A percentile compares a stretch with the other conserved stretches of the same genome.
Evolutionary conservation across 2,888 invertebrate species (phyloP).

Genomic region (Podotricha telesiphe): DNA sequence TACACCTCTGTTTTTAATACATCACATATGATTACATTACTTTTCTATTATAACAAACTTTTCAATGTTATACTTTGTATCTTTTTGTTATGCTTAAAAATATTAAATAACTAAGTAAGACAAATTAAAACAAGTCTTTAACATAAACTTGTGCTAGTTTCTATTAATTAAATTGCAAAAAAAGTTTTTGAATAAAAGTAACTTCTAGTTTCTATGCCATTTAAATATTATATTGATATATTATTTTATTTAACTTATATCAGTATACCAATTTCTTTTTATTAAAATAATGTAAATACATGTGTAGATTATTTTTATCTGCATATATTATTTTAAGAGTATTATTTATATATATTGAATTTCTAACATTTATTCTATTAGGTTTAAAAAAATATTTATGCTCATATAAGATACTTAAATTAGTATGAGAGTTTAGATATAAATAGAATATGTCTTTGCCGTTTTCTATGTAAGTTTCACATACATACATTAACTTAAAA

Average conservation of each 20-base stretch:
- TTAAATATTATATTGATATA: too few relatives aligned
- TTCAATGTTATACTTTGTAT: slow-evolving; percentile 24
- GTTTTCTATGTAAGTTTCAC: not conserved
- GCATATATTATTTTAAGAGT: too few relatives aligned
- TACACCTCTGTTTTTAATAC: slow-evolving; percentile 52
- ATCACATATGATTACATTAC: slow-evolving; percentile 44
- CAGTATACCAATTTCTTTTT: too few relatives aligned
- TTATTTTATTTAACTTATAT: too few relatives aligned
- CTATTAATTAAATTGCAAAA: not conserved
- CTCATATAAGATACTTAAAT: not conserved
- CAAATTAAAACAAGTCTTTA: not conserved
- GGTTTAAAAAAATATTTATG: too few relatives aligned
- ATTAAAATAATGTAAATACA: too few relatives aligned
- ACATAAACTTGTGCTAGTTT: not conserved
- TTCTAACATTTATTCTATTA: too few relatives aligned
- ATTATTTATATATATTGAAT: too few relatives aligned
- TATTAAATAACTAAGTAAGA: not conserved
- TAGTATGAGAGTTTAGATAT: too few relatives aligned
- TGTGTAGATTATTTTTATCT: too few relatives aligned
- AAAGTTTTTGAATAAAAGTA: slow-evolving; percentile 1
- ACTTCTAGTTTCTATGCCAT: too few relatives aligned
- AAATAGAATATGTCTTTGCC: too few relatives aligned
- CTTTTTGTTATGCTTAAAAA: not conserved
- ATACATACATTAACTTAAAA: not conserved
- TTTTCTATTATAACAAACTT: slow-evolving; percentile 31